These are phyloP conservation scores for Tetheella fluctuosa DNA, from an alignment of 2,888 invertebrate species.

Conservation along the genomic window DNA sequence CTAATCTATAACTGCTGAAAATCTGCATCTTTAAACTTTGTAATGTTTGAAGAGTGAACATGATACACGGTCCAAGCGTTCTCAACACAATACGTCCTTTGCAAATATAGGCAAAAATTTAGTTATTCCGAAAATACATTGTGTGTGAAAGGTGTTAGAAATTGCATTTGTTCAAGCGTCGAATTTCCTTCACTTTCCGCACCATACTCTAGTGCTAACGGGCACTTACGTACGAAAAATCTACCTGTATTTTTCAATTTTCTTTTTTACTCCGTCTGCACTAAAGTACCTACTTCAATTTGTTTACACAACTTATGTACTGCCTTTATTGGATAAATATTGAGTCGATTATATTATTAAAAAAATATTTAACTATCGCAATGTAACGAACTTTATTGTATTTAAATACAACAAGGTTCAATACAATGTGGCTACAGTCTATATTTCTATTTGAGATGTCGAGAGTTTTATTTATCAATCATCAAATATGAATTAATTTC, in stretches of 20 bases:
- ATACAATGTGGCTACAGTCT: too few relatives aligned
- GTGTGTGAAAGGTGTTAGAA: not conserved
- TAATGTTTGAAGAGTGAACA: not conserved
- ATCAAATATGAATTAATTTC: too few relatives aligned
- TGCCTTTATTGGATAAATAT: too few relatives aligned
- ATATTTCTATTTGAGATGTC: too few relatives aligned
- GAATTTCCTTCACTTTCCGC: constrained; percentile 7
- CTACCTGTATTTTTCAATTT: constrained; percentile 6
- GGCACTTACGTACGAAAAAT: constrained; percentile 16
- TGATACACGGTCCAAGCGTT: not conserved
- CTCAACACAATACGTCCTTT: not conserved
- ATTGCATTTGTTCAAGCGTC: constrained; percentile 5
- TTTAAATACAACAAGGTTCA: too few relatives aligned
- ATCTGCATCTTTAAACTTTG: not conserved
- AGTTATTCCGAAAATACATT: not conserved
- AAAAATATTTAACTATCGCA: too few relatives aligned
- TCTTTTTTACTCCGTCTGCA: not conserved
- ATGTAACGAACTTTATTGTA: too few relatives aligned
- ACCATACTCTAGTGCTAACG: constrained; percentile 2
- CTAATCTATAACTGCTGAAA: not conserved
- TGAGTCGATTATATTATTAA: too few relatives aligned
- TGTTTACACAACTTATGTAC: not conserved
- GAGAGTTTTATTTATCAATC: too few relatives aligned
- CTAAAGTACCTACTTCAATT: not conserved
- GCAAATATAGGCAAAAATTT: not conserved